Conservation (phyloP, 2,888 invertebrate species). For the Parnassius glacialis region DNA sequence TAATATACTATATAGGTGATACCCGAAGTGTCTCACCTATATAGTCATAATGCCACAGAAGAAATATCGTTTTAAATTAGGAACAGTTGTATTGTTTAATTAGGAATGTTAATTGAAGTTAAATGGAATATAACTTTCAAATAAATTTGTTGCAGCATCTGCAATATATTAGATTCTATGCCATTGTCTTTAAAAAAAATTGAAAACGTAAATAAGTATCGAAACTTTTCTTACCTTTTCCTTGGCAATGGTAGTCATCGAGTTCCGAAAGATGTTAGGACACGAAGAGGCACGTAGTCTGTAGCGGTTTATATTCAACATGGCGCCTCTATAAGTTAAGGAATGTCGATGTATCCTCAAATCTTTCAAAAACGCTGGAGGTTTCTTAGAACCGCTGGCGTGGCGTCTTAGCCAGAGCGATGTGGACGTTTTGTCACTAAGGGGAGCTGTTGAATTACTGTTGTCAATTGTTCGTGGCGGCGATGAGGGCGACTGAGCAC, state of each 20-base stretch:
- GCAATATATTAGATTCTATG: too few relatives aligned
- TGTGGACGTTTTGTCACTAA: conserved; percentile 72
- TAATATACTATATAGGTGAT: too few relatives aligned
- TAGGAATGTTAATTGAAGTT: too few relatives aligned
- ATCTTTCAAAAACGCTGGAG: conserved; percentile 87
- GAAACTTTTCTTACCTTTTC: conserved; percentile 78
- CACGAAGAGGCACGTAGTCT: conserved; percentile 92
- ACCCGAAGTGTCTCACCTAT: too few relatives aligned
- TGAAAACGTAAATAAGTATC: neutral
- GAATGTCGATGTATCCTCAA: conserved; percentile 88
- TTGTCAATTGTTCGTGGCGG: conserved; percentile 41
- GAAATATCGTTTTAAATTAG: too few relatives aligned
- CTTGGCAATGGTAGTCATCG: conserved; percentile 92
- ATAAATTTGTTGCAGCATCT: too few relatives aligned
- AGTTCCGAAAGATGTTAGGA: conserved; percentile 93
- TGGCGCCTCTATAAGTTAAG: conserved; percentile 91
- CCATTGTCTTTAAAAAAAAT: too few relatives aligned
- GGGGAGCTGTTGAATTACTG: conserved; percentile 40
- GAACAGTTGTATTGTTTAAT: too few relatives aligned
- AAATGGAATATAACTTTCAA: too few relatives aligned
- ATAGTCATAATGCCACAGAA: too few relatives aligned
- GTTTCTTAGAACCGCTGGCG: conserved; percentile 67
- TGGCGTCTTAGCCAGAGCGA: conserved; percentile 81
- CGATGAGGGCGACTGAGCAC: conserved; percentile 51
- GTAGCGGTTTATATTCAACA: conserved; percentile 91